Evolutionary conservation across 2,888 invertebrate genomes (phyloP), one percentile per base, ranked within the genome.

Genomic region (Ectemnius continuus): DNA sequence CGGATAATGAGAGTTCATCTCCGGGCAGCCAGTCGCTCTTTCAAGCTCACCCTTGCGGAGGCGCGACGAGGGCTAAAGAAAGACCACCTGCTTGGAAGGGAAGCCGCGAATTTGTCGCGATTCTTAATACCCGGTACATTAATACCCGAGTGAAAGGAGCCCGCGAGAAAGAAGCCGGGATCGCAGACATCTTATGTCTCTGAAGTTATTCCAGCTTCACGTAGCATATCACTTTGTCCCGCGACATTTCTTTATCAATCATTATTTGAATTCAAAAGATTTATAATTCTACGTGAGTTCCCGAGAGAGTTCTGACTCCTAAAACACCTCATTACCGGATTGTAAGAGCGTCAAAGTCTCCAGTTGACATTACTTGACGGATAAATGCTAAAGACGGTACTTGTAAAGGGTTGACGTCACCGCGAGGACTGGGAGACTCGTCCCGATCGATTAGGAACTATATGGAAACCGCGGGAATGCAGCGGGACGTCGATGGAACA

Each of bases 1-100:
- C 62, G 57, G 70, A 79, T 81, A 83, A 84, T 65, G 75, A 36
- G 36, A 84, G 70, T 70, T 77, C 71, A 60, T 72, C 78, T 73
- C 62, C 36, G 36, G 36, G 8, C 8, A 26, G 5, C 47, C 63
- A 56, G 20, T 47, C 63, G 67, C 36, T 66, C 67, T 73, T 76
- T 71, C 78, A 63, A 36, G 73, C 16, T 59, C 16, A 67, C 65
- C 20, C 57, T 26, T 23, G 20, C 48, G 48, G 16, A 16, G 20
- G 0, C 56, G 28, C 26, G 26, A 52, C n/a, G 4, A 0, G 2
- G 46, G 61, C 46, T 11, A 13, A 46, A 61, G 46, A 18, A 16
- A 18, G n/a, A 46, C 46, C 52, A 14, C 52, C 52, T 16, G 14
- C 52, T 52, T 13, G 13, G 11, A 4, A 16, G 11, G 18, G 20